These are phyloP conservation scores for Fringilla coelebs DNA, from an alignment of 2,797 vertebrate genomes.

Conservation along the genomic window DNA sequence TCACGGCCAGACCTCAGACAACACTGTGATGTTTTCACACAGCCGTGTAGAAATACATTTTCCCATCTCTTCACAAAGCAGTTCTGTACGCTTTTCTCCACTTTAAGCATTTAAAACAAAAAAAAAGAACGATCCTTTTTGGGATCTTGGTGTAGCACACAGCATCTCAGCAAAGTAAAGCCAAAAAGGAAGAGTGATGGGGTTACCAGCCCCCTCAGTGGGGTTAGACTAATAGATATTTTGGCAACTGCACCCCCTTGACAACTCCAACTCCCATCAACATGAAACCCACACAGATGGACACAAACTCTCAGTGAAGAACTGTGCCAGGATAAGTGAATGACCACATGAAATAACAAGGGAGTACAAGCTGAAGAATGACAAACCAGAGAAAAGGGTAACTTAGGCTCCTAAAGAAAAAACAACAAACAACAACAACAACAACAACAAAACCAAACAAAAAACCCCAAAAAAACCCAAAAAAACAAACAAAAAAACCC, in stretches of 20 bases:
- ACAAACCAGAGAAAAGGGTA: accelerated
- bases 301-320: neutral
- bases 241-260: neutral
- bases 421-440: too few relatives aligned
- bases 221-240: neutral
- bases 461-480: neutral
- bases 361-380: neutral
- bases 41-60: neutral
- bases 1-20: neutral
- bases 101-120: neutral
- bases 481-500: too few relatives aligned
- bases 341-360: neutral
- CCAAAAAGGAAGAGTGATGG: neutral
- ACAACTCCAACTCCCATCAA: neutral
- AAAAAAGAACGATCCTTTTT: neutral
- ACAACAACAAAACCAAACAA: too few relatives aligned
- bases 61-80: neutral
- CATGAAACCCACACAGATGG: neutral
- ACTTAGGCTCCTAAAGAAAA: neutral
- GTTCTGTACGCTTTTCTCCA: neutral
- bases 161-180: neutral
- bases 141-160: neutral
- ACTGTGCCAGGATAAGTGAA: neutral
- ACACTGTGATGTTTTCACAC: neutral
- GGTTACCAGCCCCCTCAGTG: neutral